Evolutionary conservation across 2,797 vertebrate genomes (phyloP), one percentile per base, ranked within the genome.

Genomic region (Distichodus sexfasciatus): DNA sequence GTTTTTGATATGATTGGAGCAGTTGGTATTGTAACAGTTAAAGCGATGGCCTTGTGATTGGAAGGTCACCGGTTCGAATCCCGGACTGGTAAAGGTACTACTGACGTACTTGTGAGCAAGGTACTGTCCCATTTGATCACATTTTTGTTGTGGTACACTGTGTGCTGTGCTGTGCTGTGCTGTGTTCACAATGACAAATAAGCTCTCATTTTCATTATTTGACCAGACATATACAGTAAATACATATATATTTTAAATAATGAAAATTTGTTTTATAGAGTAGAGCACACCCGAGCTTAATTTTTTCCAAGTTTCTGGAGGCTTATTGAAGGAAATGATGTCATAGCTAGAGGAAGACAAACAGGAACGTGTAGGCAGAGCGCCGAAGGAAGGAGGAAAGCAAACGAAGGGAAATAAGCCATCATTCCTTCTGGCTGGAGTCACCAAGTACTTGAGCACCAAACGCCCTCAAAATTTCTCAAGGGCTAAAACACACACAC

Each of bases 301-400:
- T n/a, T 36, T 28, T 36, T 55, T 24, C 14, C 8, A 40, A 24
- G 29, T 21, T 59, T 59, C 38, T 58, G 44, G 23, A 60, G 54
- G 14, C n/a, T 26, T 19, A 54, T 62, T 66, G 41, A 51, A 65
- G 73, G 69, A 78, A 72, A 69, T 66, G 33, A 62, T 60, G 63
- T 36, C 6, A 23, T 33, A 24, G 57, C 74, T 78, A 53, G 69
- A 80, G 79, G 75, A 87, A 85, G 80, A 76, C 83, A 87, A 89
- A 90, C 89, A 90, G 84, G 84, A 88, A 87, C 66, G 54, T 79
- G 59, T 73, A 75, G 79, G 77, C 72, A 35, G 36, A 54, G 62
- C 68, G 19, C 50, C 23, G 43, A 66, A 71, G 66, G 50, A 72
- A 59, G 35, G 72, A 81, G 40, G 14, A 4, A n/a, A 63, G 76